phyloP scores from a whole-genome alignment of 2,888 invertebrate genomes.

The Hirtodrosophila confusa region DNA sequence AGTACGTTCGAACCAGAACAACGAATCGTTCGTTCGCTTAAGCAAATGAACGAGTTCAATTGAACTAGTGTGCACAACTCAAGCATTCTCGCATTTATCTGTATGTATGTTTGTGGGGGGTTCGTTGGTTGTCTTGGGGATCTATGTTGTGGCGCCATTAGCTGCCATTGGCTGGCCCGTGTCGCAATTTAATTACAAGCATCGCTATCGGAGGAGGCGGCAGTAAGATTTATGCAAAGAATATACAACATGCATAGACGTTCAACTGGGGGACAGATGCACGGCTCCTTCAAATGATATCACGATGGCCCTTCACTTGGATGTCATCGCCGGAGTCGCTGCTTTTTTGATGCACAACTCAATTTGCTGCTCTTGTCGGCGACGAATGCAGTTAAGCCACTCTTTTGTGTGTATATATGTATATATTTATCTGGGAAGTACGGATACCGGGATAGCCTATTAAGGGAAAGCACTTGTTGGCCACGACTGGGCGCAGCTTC shows the following conservation, averaged over 20 bases:
- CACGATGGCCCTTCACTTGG: slow-evolving; percentile 44
- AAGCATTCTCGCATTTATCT: neutral
- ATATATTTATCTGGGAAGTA: slow-evolving; percentile 15
- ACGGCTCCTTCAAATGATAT: slow-evolving; percentile 56
- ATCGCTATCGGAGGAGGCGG: slow-evolving; percentile 50
- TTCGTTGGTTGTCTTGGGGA: slow-evolving; percentile 60
- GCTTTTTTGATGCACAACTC: slow-evolving; percentile 70
- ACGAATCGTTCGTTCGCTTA: too few species aligned
- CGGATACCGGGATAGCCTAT: slow-evolving; percentile 43
- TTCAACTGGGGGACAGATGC: slow-evolving; percentile 18
- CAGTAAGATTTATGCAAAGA: slow-evolving; percentile 73
- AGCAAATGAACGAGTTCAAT: too few species aligned
- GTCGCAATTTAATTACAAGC: slow-evolving; percentile 78
- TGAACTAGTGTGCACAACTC: too few species aligned
- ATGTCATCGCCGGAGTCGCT: slow-evolving; percentile 38
- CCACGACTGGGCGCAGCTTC: slow-evolving; percentile 57
- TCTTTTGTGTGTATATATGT: slow-evolving; percentile 21
- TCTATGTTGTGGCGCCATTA: slow-evolving; percentile 78
- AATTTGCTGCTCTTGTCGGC: slow-evolving; percentile 59
- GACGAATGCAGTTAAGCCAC: slow-evolving; percentile 32
- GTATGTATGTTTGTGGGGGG: slow-evolving; percentile 13
- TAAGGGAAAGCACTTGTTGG: slow-evolving; percentile 59
- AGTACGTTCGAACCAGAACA: too few species aligned
- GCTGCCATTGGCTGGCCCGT: slow-evolving; percentile 68
- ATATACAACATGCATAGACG: slow-evolving; percentile 42